A percentile compares a stretch with the other conserved stretches of the same genome.
Conservation (phyloP, 2,797 vertebrate species). For the Sciaenops ocellatus region DNA sequence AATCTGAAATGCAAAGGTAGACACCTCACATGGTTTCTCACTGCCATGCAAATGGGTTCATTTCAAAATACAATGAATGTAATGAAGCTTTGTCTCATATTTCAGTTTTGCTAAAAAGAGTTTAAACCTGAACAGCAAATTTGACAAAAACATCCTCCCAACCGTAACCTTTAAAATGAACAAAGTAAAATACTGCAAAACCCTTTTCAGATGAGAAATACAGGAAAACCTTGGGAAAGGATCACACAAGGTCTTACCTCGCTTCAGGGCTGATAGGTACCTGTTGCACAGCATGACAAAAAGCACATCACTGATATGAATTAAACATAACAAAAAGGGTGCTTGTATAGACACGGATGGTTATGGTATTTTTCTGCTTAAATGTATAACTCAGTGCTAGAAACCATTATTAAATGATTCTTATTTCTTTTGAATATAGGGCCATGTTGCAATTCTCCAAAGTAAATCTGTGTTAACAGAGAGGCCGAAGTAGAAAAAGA, state of each 20-base stretch:
- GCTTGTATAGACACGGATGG: slow-evolving; percentile 11
- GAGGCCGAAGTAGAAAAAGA: neutral
- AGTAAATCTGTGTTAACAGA: neutral
- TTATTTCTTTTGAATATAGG: neutral
- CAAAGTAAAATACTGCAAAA: neutral
- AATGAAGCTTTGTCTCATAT: neutral
- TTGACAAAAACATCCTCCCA: neutral
- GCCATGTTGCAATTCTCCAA: neutral
- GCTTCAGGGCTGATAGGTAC: slow-evolving; percentile 31
- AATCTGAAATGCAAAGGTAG: neutral
- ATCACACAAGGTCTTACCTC: slow-evolving; percentile 24
- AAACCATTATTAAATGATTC: neutral
- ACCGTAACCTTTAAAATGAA: neutral
- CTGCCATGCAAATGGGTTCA: neutral
- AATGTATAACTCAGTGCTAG: slow-evolving; percentile 3
- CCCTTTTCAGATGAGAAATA: neutral
- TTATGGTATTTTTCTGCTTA: slow-evolving; percentile 9
- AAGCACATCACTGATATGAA: slow-evolving; percentile 24
- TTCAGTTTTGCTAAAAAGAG: neutral
- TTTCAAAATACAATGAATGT: neutral
- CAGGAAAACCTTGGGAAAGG: slow-evolving; percentile 7
- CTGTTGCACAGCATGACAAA: slow-evolving; percentile 37
- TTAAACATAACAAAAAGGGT: slow-evolving; percentile 20
- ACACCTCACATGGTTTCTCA: neutral
- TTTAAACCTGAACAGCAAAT: neutral